Evolutionary conservation across 2,113 vertebrate genomes (phyloP).

Genomic region (Ciconia stormi): DNA sequence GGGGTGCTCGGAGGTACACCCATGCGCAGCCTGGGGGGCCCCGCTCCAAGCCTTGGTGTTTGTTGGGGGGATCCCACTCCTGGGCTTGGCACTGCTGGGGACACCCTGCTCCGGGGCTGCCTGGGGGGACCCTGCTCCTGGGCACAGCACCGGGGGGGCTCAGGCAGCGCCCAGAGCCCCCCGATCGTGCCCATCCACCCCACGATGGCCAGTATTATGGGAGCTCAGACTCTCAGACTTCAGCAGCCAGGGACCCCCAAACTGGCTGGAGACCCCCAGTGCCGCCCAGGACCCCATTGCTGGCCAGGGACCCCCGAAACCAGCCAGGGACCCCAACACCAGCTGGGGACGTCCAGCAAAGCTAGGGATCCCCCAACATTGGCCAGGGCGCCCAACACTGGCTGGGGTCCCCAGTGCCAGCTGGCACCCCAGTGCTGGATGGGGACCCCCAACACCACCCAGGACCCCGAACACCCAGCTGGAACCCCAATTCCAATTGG

Average conservation of each 20-base stretch:
- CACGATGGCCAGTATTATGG: fast-evolving
- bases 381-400: no score
- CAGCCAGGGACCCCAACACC: fast-evolving
- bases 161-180: background rate
- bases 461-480: background rate
- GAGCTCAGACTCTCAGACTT: background rate
- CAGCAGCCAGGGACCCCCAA: background rate
- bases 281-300: background rate
- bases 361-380: background rate
- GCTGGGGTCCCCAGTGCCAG: background rate
- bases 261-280: no score
- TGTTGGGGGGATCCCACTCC: background rate
- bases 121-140: background rate
- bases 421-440: fast-evolving
- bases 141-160: background rate
- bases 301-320: background rate
- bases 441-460: background rate
- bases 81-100: background rate
- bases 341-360: background rate
- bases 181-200: background rate
- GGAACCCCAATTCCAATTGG: background rate
- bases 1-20: background rate
- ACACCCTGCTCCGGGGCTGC: no score
- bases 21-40: background rate
- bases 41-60: background rate